Evolutionary conservation across 2,113 vertebrate genomes (phyloP).

Genomic region (Sprattus sprattus): DNA sequence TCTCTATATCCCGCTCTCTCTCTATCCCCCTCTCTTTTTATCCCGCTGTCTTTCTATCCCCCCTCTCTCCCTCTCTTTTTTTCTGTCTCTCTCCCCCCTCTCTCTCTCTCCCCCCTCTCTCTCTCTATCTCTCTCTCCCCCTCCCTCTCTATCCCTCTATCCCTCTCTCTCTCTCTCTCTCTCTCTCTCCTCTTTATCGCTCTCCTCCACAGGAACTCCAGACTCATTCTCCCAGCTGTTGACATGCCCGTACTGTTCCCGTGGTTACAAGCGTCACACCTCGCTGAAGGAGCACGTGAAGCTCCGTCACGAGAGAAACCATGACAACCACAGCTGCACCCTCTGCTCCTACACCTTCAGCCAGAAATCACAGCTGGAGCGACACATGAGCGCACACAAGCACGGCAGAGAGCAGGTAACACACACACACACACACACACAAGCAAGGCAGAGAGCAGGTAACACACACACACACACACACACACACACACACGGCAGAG

Average conservation of each 20-base stretch:
- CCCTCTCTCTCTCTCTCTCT: too few species aligned
- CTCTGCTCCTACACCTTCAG: constrained; percentile 96
- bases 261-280: constrained; percentile 95
- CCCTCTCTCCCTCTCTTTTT: too few species aligned
- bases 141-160: background rate
- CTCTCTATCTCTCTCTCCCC: too few species aligned
- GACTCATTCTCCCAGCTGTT: constrained; percentile 91
- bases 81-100: too few species aligned
- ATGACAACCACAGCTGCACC: constrained; percentile 96
- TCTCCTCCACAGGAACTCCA: constrained; percentile 77
- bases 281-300: constrained; percentile 98
- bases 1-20: too few species aligned
- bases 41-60: too few species aligned
- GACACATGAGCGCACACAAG: constrained; percentile 95
- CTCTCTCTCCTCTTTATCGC: too few species aligned
- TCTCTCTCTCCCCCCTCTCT: background rate
- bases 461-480: background rate
- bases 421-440: background rate
- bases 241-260: constrained; percentile 93
- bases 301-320: constrained; percentile 94
- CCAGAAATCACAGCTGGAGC: constrained; percentile 93
- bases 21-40: too few species aligned
- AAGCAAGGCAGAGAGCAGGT: too few species aligned
- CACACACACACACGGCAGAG: too few species aligned
- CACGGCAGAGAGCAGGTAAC: constrained; percentile 88